Evolutionary conservation across 92 coral and sea anemone genomes (phyloP).

Genomic region (Palythoa caribaeorum): DNA sequence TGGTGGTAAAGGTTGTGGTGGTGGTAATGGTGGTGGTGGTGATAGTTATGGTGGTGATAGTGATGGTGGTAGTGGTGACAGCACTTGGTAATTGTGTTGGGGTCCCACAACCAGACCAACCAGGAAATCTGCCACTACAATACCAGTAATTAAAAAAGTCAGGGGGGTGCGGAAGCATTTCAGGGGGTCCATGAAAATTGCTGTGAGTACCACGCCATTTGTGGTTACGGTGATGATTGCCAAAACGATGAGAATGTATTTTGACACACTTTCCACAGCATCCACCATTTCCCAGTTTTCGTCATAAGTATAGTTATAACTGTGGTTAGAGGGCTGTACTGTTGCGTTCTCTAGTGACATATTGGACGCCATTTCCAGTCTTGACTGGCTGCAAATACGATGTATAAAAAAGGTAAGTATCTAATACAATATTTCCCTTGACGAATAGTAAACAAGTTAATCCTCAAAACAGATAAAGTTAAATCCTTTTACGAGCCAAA

Average conservation of each 20-base stretch:
- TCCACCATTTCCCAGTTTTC: slow-evolving; percentile 21
- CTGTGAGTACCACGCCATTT: slow-evolving; percentile 77
- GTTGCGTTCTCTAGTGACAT: background rate
- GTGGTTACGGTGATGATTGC: slow-evolving; percentile 64
- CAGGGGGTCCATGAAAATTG: slow-evolving; percentile 81
- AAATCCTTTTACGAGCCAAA: too few species aligned
- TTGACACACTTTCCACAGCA: slow-evolving; percentile 1
- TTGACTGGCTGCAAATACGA: background rate
- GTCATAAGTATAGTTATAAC: background rate
- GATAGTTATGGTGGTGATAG: too few species aligned
- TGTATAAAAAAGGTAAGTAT: background rate
- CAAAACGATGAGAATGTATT: slow-evolving; percentile 8
- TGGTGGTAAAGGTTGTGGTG: too few species aligned
- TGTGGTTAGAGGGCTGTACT: too few species aligned
- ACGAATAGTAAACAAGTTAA: too few species aligned
- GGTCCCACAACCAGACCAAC: slow-evolving; percentile 86
- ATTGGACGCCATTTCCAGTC: background rate
- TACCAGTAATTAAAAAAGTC: slow-evolving; percentile 78
- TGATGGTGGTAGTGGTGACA: too few species aligned
- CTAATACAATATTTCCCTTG: too few species aligned
- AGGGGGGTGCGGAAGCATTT: slow-evolving; percentile 87
- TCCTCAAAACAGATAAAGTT: too few species aligned
- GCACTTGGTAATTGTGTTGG: too few species aligned
- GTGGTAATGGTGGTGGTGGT: too few species aligned
- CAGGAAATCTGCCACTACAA: slow-evolving; percentile 77